These are phyloP conservation scores for Villa cingulata DNA, from an alignment of 2,888 invertebrate species.

Conservation along the genomic window DNA sequence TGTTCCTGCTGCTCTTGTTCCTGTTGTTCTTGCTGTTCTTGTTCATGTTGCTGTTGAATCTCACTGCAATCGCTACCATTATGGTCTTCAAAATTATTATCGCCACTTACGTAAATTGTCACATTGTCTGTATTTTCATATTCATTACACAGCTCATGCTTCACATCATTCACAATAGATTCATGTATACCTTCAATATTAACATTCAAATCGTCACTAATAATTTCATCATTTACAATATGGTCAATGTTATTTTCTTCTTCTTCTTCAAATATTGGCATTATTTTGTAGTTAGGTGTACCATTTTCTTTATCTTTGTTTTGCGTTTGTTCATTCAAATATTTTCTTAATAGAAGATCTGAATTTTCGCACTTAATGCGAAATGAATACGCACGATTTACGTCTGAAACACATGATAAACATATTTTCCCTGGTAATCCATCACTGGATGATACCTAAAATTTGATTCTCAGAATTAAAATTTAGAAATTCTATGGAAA, in stretches of 20 bases:
- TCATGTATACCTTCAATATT: too few species aligned
- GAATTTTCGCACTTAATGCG: slow-evolving; percentile 34
- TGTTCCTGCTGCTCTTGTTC: too few species aligned
- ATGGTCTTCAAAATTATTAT: background rate
- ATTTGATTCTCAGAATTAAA: background rate
- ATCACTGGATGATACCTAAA: slow-evolving; percentile 27
- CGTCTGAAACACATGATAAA: slow-evolving; percentile 30
- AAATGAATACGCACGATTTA: slow-evolving; percentile 32
- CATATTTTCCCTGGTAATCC: slow-evolving; percentile 33
- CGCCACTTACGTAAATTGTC: background rate
- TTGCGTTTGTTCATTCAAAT: slow-evolving; percentile 16
- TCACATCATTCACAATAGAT: too few species aligned
- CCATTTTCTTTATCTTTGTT: background rate
- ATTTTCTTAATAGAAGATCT: slow-evolving; percentile 27
- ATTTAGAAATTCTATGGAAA: background rate
- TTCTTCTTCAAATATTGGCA: background rate
- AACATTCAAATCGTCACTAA: too few species aligned
- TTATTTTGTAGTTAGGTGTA: too few species aligned
- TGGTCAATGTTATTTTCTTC: too few species aligned
- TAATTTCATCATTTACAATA: too few species aligned
- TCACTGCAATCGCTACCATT: too few species aligned
- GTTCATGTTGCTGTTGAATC: too few species aligned
- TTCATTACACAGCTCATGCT: too few species aligned
- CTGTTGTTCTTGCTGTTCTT: too few species aligned
- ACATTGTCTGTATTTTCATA: too few species aligned